Conservation (phyloP, 1,140 invertebrate genomes). For the Dufourea novaeangliae region DNA sequence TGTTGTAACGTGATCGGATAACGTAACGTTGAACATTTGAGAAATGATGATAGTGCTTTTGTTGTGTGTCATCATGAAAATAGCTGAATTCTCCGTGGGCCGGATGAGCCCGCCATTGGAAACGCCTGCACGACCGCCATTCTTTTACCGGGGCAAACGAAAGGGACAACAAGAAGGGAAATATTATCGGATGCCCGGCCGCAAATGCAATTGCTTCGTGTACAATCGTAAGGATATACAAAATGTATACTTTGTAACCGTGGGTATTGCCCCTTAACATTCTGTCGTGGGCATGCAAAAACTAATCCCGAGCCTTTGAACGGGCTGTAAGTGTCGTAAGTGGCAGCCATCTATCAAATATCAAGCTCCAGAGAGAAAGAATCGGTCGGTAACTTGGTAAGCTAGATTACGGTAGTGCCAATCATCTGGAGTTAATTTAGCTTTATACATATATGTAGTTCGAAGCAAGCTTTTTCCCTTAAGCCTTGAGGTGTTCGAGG, state of each 20-base stretch:
- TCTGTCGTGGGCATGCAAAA: not conserved
- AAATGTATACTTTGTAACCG: not conserved
- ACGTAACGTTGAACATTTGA: constrained; percentile 38
- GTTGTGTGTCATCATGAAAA: constrained; percentile 81
- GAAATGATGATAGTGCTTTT: constrained; percentile 80
- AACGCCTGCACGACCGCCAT: constrained; percentile 52
- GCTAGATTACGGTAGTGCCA: not conserved
- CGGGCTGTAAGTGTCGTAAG: not conserved
- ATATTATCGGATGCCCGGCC: constrained; percentile 53
- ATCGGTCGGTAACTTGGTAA: too few species aligned
- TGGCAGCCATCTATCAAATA: too few species aligned
- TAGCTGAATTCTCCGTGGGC: constrained; percentile 79
- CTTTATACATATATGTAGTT: too few species aligned
- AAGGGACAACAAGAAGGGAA: constrained; percentile 57
- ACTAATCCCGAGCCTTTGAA: constrained; percentile 5
- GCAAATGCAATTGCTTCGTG: constrained; percentile 54
- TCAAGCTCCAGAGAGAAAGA: not conserved
- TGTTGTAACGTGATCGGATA: constrained; percentile 45
- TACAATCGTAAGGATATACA: constrained; percentile 68
- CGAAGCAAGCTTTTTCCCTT: too few species aligned
- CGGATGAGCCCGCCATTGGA: constrained; percentile 66
- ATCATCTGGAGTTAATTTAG: too few species aligned
- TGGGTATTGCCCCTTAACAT: not conserved
- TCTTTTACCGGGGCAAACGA: constrained; percentile 59
- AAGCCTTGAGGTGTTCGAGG: too few species aligned